Base-by-base conservation (phyloP, 1,140 invertebrate species). In the Zaprionus gabonicus region DNA sequence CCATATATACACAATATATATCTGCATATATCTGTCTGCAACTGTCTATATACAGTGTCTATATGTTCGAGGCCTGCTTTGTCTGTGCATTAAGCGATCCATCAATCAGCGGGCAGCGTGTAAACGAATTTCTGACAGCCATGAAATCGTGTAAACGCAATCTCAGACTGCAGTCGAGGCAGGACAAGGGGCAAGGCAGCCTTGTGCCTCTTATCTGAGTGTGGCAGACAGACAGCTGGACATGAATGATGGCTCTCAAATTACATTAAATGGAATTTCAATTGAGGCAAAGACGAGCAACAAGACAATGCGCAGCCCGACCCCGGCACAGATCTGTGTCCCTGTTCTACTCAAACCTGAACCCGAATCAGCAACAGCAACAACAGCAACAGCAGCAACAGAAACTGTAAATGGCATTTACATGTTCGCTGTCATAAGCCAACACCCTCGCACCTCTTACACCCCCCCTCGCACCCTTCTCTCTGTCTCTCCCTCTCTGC, bases 191-290 rank as follows among this genome's bases (percentile, higher is more conserved):
- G 9, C 28, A 7, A 6, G 28, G 7, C 28, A 28, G 28, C 7
- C 7, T 34, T 20, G 20, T 20, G 20, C 20, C n/a, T 9, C 46
- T 23, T 80, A 82, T 79, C 80, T 62, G 71, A 66, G 79, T 65
- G 71, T 60, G 64, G 51, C 64, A 44, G 56, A 41, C 71, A 53
- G 44, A 55, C 71, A 53, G 44, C 25, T 10, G 6, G 49, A 58
- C 73, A 88, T 87, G 83, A 87, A 88, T 87, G 83, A 87, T 87
- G 83, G 84, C 83, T 83, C 84, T 87, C 83, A 84, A 87, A 87
- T 87, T 87, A 88, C 81, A 87, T 90, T 88, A 87, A 88, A 87
- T 84, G 83, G 83, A 86, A 86, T 86, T 86, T 74, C 83, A 87
- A 86, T 86, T 86, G 83, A 75, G 72, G 57, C 80, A 76, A 81